Evolutionary conservation across 2,797 vertebrate genomes (phyloP), one percentile per base, ranked within the genome.

Genomic region (Fistularia commersonii): DNA sequence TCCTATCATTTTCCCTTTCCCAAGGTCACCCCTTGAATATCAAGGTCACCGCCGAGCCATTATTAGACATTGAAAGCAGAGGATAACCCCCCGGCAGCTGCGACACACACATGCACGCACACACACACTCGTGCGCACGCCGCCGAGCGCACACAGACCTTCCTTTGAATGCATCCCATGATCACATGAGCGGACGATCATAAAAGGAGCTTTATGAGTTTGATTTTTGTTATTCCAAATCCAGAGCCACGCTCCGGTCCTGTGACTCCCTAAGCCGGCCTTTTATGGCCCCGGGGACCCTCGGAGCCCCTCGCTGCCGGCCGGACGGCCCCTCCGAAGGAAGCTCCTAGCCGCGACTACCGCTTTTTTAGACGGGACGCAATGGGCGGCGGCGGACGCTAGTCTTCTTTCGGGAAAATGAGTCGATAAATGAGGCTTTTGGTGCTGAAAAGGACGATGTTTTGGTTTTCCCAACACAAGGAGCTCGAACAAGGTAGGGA

Each of bases 161-260:
- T 15, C 57, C 48, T 65, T 39, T 56, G 41, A 77, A 54, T 43
- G 36, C 50, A 54, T 75, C 65, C 32, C 61, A 46, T 64, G 56
- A 69, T 86, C 83, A 81, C 77, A 87, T 83, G 83, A 70, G 58
- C n/a, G 41, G 45, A 52, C 13, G 6, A 42, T 66, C 49, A 81
- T 81, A 74, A 86, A 80, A 67, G 74, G 51, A 45, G 41, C 75
- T 63, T 82, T 84, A 82, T 80, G 47, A 60, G 60, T 68, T 61
- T 7, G 36, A 74, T 70, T 74, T 82, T 54, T 59, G n/a, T 68
- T 66, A 67, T 72, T 72, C 38, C 32, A 69, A 76, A 65, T 65
- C 69, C 48, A 64, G 54, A 73, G 50, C 70, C 76, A 65, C 44
- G 49, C 76, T 54, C 6, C 0, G 32, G 72, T 83, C 86, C 78